Conservation (phyloP, 2,113 vertebrate genomes). For the Labeo catla region DNA sequence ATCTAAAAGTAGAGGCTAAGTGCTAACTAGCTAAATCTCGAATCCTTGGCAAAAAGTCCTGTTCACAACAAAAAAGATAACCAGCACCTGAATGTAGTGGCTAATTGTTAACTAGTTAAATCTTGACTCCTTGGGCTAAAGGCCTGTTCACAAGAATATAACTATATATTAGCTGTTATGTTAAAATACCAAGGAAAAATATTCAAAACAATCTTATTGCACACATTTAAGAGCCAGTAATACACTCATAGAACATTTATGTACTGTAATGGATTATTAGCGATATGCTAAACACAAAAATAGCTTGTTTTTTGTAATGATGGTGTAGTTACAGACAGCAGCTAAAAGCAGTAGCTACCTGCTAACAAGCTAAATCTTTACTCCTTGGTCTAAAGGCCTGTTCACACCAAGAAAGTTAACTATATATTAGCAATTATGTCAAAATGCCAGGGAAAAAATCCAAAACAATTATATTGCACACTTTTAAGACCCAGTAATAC, state of each 20-base stretch:
- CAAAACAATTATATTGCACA: too few species aligned
- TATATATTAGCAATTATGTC: too few species aligned
- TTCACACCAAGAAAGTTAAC: background rate
- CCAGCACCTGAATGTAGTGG: too few species aligned
- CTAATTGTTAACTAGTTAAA: background rate
- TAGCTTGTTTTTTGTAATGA: background rate
- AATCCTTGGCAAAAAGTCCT: too few species aligned
- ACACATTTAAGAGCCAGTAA: too few species aligned
- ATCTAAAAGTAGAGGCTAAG: background rate
- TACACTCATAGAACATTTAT: background rate
- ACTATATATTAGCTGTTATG: too few species aligned
- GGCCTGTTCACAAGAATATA: background rate
- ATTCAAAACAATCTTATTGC: too few species aligned
- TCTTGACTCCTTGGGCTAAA: background rate
- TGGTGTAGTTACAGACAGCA: background rate
- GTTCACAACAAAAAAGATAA: too few species aligned
- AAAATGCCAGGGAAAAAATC: too few species aligned
- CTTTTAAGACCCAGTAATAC: too few species aligned
- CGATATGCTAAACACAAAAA: background rate
- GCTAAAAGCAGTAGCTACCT: background rate
- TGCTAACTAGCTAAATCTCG: background rate
- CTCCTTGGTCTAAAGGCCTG: background rate
- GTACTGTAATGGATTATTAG: background rate
- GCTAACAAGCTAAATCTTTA: background rate
- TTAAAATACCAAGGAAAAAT: too few species aligned